These are phyloP conservation scores for Protonibea diacanthus DNA, from an alignment of 2,797 vertebrate genomes.

Conservation along the genomic window DNA sequence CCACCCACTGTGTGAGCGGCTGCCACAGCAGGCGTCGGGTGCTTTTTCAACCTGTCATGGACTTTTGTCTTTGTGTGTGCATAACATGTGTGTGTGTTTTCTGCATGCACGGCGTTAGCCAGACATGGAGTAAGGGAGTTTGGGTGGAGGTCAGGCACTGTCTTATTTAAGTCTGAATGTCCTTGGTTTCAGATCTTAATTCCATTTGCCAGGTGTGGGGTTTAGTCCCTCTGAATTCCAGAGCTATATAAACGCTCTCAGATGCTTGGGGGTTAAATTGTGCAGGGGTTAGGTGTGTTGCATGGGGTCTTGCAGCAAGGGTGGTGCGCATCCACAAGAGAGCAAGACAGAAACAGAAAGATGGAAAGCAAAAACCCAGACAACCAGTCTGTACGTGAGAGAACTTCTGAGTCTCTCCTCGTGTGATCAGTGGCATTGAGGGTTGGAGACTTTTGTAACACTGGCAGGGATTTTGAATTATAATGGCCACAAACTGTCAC, in stretches of 20 bases:
- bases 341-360: slow-evolving; percentile 23
- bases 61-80: slow-evolving; percentile 14
- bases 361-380: slow-evolving; percentile 47
- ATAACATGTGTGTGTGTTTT: slow-evolving; percentile 8
- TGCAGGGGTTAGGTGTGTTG: slow-evolving; percentile 36
- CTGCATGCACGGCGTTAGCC: neutral
- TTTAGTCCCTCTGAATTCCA: slow-evolving; percentile 68
- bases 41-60: slow-evolving; percentile 49
- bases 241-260: slow-evolving; percentile 72
- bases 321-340: slow-evolving; percentile 14
- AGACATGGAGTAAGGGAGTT: slow-evolving; percentile 24
- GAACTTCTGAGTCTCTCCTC: slow-evolving; percentile 29
- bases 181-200: slow-evolving; percentile 69
- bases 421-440: slow-evolving; percentile 49
- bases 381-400: slow-evolving; percentile 30
- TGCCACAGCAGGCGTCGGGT: slow-evolving; percentile 17
- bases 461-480: slow-evolving; percentile 59
- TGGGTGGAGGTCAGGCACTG: slow-evolving; percentile 44
- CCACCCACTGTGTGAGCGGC: slow-evolving; percentile 61
- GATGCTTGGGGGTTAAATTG: slow-evolving; percentile 63
- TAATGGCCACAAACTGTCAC: slow-evolving; percentile 66
- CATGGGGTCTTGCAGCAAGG: slow-evolving; percentile 18
- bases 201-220: slow-evolving; percentile 72
- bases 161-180: slow-evolving; percentile 59
- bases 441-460: slow-evolving; percentile 54